Conservation (phyloP, 2,113 vertebrate genomes). For the Drymodes brunneopygia region DNA sequence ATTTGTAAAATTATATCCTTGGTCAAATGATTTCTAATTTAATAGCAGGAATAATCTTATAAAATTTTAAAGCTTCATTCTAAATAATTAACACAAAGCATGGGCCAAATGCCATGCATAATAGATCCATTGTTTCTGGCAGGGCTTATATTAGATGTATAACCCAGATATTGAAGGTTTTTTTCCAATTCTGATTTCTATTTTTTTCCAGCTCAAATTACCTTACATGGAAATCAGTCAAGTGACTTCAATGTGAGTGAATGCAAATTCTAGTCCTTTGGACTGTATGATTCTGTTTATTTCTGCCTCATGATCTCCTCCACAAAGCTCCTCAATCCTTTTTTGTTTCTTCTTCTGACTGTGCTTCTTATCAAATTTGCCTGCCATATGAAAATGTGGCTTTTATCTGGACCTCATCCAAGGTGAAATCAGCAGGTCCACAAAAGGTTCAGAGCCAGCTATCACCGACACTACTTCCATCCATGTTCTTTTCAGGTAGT, state of each 20-base stretch:
- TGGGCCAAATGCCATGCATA: not conserved
- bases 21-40: not conserved
- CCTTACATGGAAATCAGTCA: not conserved
- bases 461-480: not conserved
- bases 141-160: not conserved
- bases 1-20: not conserved
- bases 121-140: not conserved
- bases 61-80: not conserved
- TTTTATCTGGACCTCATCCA: slow-evolving; percentile 7
- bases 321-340: not conserved
- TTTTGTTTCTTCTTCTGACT: not conserved
- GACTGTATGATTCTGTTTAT: not conserved
- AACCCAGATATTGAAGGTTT: not conserved
- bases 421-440: not conserved
- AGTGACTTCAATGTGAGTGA: not conserved
- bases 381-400: not conserved
- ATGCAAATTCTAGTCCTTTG: not conserved
- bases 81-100: not conserved
- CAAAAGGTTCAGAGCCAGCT: not conserved
- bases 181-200: not conserved
- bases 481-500: not conserved
- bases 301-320: not conserved
- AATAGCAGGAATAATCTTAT: not conserved
- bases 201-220: not conserved
- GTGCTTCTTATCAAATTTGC: not conserved